Evolutionary conservation across 2,888 invertebrate species (phyloP).

Genomic region (Leptopilina syphax): DNA sequence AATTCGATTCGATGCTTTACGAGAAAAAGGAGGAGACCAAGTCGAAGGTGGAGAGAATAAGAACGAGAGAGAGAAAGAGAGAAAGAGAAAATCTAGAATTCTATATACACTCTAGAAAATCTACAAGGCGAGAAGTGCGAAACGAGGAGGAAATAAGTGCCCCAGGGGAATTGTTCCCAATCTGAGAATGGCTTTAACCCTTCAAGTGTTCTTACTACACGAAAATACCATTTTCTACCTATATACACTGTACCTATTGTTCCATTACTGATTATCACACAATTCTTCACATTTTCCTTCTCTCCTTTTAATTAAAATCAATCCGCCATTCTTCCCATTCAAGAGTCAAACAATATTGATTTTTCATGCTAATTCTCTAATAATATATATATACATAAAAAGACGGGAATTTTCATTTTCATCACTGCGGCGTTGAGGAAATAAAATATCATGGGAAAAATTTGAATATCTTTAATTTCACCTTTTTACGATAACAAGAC

Average conservation of each 20-base stretch:
- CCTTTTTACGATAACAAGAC: too few relatives aligned
- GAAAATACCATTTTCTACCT: slow-evolving; percentile 40
- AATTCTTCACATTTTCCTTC: slow-evolving; percentile 28
- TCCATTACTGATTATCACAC: slow-evolving; percentile 13
- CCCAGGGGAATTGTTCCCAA: slow-evolving; percentile 34
- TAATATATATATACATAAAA: not conserved
- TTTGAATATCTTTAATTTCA: too few relatives aligned
- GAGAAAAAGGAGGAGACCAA: slow-evolving; percentile 39
- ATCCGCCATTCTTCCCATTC: not conserved
- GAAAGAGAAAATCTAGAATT: not conserved
- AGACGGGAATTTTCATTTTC: not conserved
- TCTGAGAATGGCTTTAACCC: slow-evolving; percentile 37
- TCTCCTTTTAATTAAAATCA: slow-evolving; percentile 15
- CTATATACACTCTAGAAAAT: slow-evolving; percentile 15
- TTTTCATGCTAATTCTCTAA: not conserved
- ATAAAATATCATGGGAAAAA: not conserved
- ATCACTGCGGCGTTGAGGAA: too few relatives aligned
- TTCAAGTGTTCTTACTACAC: slow-evolving; percentile 34
- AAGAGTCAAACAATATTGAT: slow-evolving; percentile 1
- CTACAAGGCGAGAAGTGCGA: slow-evolving; percentile 34
- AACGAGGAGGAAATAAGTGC: slow-evolving; percentile 41
- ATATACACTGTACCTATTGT: slow-evolving; percentile 11
- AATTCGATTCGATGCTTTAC: slow-evolving; percentile 52
- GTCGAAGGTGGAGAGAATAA: not conserved
- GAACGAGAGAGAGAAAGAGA: not conserved